Evolutionary conservation across 2,888 invertebrate species (phyloP), one percentile per base, ranked within the genome.

Genomic region (Orthonevra nobilis): DNA sequence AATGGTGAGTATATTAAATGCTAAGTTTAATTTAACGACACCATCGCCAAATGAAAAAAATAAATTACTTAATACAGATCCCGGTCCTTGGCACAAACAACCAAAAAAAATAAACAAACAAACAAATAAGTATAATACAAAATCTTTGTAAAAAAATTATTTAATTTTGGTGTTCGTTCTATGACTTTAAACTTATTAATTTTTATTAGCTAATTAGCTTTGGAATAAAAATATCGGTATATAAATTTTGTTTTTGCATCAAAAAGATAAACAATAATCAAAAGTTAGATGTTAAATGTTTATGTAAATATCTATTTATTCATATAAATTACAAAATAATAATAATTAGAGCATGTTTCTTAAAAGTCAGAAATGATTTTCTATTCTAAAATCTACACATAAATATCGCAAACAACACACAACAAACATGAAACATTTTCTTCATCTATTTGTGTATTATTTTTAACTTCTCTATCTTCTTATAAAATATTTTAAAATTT

Each of bases 271-370:
- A 17, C 44, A 46, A 52, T 46, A 34, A 30, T 40, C 64, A 26
- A 60, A 52, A 38, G 7, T 30, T 64, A 72, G 70, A 63, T 58
- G 50, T 66, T 69, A 30, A 63, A 44, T 77, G 70, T 72, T 9
- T 60, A 63, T 72, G 64, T 72, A 61, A 61, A 73, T 73, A 73
- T 79, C 66, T 63, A 26, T 20, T 23, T 23, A 23, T 4, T 3
- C 23, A 23, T 23, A 23, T 5, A 23, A 26, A 19, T 26, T 10
- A 15, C n/a, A 38, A 36, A 40, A 54, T 54, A 56, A 26, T 14
- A 28, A 44, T 56, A 79, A 73, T 73, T 66, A 79, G 66, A 73
- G 79, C 79, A 79, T 79, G 79, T 61, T 79, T 73, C 60, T 79
- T 73, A 17, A 54, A 48, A 40, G 68, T 68, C 14, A 46, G 12